Evolutionary conservation across 37 sponge, comb jelly and placozoan genomes (phyloP).

Genomic region (Oopsacas minuta): DNA sequence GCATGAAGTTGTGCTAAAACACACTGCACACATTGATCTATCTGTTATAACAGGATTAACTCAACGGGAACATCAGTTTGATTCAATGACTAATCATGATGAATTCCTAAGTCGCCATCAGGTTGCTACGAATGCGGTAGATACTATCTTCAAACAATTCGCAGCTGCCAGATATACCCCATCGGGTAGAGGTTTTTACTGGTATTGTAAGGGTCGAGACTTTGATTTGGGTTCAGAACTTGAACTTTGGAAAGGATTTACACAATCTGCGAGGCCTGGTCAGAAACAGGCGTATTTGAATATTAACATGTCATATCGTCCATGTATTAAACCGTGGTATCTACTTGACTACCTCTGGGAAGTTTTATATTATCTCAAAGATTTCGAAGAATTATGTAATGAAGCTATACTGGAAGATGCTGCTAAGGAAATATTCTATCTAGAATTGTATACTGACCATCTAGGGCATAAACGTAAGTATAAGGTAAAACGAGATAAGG

Average conservation of each 20-base stretch:
- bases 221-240: neutral
- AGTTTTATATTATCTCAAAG: neutral
- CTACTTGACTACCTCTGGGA: neutral
- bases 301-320: neutral
- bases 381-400: neutral
- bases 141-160: slow-evolving; percentile 2
- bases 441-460: neutral
- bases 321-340: neutral
- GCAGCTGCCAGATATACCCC: neutral
- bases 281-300: neutral
- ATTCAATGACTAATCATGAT: neutral
- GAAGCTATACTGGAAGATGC: neutral
- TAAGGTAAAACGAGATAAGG: neutral
- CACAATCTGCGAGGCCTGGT: neutral
- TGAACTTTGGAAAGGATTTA: neutral
- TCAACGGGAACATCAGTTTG: neutral
- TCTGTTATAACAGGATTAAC: neutral
- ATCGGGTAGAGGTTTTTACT: neutral
- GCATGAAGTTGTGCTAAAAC: neutral
- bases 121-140: neutral
- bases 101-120: neutral
- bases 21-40: neutral
- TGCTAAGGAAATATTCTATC: neutral
- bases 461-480: neutral
- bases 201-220: neutral